Evolutionary conservation across 2,888 invertebrate species (phyloP), one percentile per base, ranked within the genome.

Genomic region (Agrochola lota): DNA sequence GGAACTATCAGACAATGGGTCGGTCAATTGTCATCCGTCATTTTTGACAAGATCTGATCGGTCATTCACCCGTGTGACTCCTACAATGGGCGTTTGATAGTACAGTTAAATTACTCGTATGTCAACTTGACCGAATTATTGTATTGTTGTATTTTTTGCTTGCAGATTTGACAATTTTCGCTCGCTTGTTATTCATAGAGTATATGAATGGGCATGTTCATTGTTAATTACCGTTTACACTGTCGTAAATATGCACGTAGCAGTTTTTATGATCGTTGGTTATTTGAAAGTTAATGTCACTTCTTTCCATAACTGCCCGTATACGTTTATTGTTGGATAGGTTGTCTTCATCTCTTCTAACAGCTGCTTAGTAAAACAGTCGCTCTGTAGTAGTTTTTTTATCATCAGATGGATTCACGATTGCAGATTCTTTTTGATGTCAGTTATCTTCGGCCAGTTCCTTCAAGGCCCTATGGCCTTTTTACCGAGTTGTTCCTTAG

Each of bases 51-150:
- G 76, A 78, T 73, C 63, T 70, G 84, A 78, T 80, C 83, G 85
- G 79, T 66, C 82, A 77, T 75, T 88, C 62, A 79, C 85, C 80
- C 69, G n/a, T 69, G 20, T n/a, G n/a, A 66, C 46, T 59, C 4
- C 63, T 75, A 88, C 87, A 87, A 87, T 85, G 64, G 75, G 71
- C 77, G 77, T 71, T 81, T 76, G 64, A 79, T 68, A 81, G 20
- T 78, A 86, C 88, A 78, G 88, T 88, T 88, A 88, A 30, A 66
- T 49, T 55, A 63, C 26, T 71, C 63, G 71, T 78, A 55, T 85
- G 81, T 77, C 71, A 40, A 76, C 71, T 78, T 71, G 85, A 75
- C 85, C 87, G 84, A 77, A 77, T 80, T 83, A 75, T 77, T 59
- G 62, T 78, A 80, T 85, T 78, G 82, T 87, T 71, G 15, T 69